These are phyloP conservation scores for Neolamprologus falcicula DNA, from an alignment of 2,113 vertebrate species.

Conservation along the genomic window DNA sequence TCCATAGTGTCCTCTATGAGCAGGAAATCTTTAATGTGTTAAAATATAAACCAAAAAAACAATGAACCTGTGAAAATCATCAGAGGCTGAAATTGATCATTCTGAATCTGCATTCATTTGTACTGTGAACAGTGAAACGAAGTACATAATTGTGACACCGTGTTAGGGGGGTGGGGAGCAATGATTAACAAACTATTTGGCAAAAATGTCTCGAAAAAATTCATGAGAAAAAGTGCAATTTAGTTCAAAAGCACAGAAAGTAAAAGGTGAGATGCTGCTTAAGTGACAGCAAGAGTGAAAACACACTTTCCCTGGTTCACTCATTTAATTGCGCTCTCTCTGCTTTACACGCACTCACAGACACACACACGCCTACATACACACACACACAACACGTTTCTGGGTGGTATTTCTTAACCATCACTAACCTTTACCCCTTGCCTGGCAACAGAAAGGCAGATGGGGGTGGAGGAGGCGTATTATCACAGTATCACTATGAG, in stretches of 20 bases:
- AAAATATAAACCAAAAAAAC: neutral
- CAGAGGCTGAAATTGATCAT: neutral
- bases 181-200: neutral
- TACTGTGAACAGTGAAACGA: neutral
- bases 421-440: neutral
- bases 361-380: neutral
- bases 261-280: constrained; percentile 33
- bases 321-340: neutral
- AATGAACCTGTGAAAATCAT: neutral
- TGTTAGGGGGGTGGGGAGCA: neutral
- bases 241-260: constrained; percentile 8
- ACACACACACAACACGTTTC: neutral
- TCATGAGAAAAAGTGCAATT: neutral
- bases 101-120: neutral
- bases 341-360: neutral
- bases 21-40: neutral
- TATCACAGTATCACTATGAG: constrained; percentile 37
- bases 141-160: neutral
- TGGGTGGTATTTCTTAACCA: neutral
- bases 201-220: fast-evolving
- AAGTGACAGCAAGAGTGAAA: neutral
- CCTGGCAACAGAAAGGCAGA: neutral
- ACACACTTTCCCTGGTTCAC: constrained; percentile 37
- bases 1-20: neutral
- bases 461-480: constrained; percentile 12